phyloP scores from a whole-genome alignment of 1,140 invertebrate genomes.

The Riptortus pedestris region DNA sequence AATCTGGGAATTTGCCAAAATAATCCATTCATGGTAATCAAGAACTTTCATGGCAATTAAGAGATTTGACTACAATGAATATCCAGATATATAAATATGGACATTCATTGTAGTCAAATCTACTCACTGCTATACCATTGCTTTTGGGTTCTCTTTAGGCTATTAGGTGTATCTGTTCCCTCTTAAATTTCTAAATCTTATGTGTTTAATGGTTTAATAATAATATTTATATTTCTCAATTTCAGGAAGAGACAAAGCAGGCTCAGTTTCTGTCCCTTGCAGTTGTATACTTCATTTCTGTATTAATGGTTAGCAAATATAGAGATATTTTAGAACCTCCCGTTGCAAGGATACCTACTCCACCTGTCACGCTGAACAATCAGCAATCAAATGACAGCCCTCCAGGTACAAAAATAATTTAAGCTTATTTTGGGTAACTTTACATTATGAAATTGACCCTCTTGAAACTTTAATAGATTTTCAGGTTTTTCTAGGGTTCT shows the following conservation, averaged over 20 bases:
- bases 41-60: no score
- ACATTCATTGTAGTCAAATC: no score
- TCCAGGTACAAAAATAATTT: constrained; percentile 48
- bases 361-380: constrained; percentile 43
- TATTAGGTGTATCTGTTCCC: no score
- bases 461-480: not conserved
- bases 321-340: constrained; percentile 95
- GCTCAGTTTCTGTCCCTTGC: constrained; percentile 97
- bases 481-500: no score
- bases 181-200: no score
- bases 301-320: constrained; percentile 99
- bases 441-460: not conserved
- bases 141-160: no score
- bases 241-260: constrained; percentile 97
- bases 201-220: not conserved
- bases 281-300: constrained; percentile 98
- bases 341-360: constrained; percentile 45
- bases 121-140: no score
- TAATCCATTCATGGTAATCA: no score
- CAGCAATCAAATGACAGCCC: constrained; percentile 41
- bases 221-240: constrained; percentile 29
- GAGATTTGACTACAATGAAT: no score
- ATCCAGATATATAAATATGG: no score
- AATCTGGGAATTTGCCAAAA: no score
- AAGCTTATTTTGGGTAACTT: no score